Base-by-base conservation (phyloP, 2,797 vertebrate genomes). In the Hipposideros larvatus region DNA sequence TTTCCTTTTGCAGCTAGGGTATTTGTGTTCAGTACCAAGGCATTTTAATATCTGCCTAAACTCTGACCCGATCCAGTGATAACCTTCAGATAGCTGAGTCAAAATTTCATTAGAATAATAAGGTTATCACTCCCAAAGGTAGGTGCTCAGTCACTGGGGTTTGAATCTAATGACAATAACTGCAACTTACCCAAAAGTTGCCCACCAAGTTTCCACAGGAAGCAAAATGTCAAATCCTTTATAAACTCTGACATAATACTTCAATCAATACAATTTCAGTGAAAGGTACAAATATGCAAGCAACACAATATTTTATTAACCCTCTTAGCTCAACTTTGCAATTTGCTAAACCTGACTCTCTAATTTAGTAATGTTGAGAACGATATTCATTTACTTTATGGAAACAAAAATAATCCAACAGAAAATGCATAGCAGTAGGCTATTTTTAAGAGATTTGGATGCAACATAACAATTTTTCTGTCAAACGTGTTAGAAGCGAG, bases 381-480 rank as follows among this genome's bases (percentile, higher is more conserved):
- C 6, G 91, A 55, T 77, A 61, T 80, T 87, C n/a, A 94, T 63
- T 87, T 75, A 73, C n/a, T 92, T 92, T 71, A 75, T 14, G 86
- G 68, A 79, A 96, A 77, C 11, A 90, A 90, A 88, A 94, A 24
- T 68, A 87, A 77, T 79, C 41, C 48, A 91, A 91, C 1, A 92
- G 86, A 82, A 94, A 94, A 90, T n/a, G 61, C 57, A 94, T 5
- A 87, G 48, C 34, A 75, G 55, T 18, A 89, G 57, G 19, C 61
- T 94, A 66, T n/a, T 77, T 86, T 95, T 75, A 94, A 90, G 70
- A 94, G 46, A 91, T 92, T 68, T 96, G 18, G 75, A 86, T 63
- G 65, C 7, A 79, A 73, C 24, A 4, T 75, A 95, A 70, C n/a
- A 86, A 89, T 16, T 75, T 96, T 93, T 89, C 65, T 83, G 83